Base-by-base conservation (phyloP, 2,113 vertebrate genomes). In the Platycercus adscitus region DNA sequence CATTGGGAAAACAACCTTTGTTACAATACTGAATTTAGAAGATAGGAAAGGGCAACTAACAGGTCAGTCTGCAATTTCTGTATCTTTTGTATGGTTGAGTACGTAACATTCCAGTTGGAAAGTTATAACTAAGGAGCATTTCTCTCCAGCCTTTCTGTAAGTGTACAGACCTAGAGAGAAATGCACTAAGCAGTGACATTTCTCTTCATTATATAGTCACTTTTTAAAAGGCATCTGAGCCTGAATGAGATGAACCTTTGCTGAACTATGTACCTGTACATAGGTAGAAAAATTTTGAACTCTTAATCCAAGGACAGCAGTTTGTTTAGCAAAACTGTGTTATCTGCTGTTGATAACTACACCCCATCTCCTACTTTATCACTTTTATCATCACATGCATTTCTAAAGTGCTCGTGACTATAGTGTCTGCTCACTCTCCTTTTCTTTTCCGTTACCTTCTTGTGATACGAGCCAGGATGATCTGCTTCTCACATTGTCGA, bases 1-100 rank as follows among this genome's bases (percentile, higher is more conserved):
- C 37, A 41, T 26, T 81, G 33, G 77, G 26, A 76, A 92, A 94
- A 77, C 17, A 80, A 17, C 8, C n/a, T 93, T 87, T 89, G 75
- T 73, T 92, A 56, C 70, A 76, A 33, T 35, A 44, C n/a, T 80
- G 69, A 90, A 87, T 94, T 76, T 78, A 86, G 89, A 87, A 93
- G 81, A 80, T 50, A 86, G 72, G 72, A 83, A 92, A 93, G 72
- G 82, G 55, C 72, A 94, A 47, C 60, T 33, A 68, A 77, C 47
- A 83, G 82, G 63, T 85, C 80, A 88, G 53, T n/a, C 72, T 75
- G 43, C 77, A 91, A 75, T 96, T 94, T 89, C 79, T 81, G 17
- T 50, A 50, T 73, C 85, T 86, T 88, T 94, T 85, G 35, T 88
- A 13, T 47, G 63, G 35, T 4, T 75, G 83, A 91, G 63, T 73